These are phyloP conservation scores for Pseudochromis fuscus DNA, from an alignment of 2,797 vertebrate genomes.

Conservation along the genomic window DNA sequence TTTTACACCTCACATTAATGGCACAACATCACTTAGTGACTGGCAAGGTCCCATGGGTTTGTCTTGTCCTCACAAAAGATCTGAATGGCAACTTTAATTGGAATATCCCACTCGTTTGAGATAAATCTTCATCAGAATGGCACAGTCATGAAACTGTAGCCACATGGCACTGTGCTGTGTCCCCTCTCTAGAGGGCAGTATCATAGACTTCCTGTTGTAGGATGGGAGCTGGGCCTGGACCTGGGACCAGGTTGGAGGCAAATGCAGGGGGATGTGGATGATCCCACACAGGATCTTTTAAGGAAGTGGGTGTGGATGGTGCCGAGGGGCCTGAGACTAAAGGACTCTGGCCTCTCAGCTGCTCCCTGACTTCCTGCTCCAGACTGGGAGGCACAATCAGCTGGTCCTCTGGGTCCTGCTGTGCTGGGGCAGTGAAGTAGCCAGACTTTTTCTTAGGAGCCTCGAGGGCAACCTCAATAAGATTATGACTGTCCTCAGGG, in stretches of 20 bases:
- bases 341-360: slow-evolving; percentile 88
- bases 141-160: slow-evolving; percentile 63
- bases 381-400: slow-evolving; percentile 93
- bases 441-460: slow-evolving; percentile 97
- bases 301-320: slow-evolving; percentile 71
- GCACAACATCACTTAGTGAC: slow-evolving; percentile 42
- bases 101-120: slow-evolving; percentile 65
- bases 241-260: slow-evolving; percentile 64
- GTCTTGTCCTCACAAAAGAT: slow-evolving; percentile 52
- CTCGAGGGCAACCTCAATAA: slow-evolving; percentile 96
- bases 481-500: slow-evolving; percentile 94
- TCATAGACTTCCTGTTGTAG: slow-evolving; percentile 92
- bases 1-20: slow-evolving; percentile 40
- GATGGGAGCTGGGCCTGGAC: slow-evolving; percentile 63
- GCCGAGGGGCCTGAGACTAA: slow-evolving; percentile 77
- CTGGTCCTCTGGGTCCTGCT: slow-evolving; percentile 96
- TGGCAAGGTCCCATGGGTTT: slow-evolving; percentile 56
- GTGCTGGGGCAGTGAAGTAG: slow-evolving; percentile 95
- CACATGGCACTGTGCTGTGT: slow-evolving; percentile 40
- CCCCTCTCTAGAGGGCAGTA: slow-evolving; percentile 89
- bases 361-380: slow-evolving; percentile 95
- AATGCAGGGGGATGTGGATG: slow-evolving; percentile 78
- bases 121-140: slow-evolving; percentile 65
- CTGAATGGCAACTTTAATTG: slow-evolving; percentile 73
- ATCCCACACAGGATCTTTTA: slow-evolving; percentile 84